phyloP scores from a whole-genome alignment of 2,888 invertebrate genomes.

The Thecophora atra region DNA sequence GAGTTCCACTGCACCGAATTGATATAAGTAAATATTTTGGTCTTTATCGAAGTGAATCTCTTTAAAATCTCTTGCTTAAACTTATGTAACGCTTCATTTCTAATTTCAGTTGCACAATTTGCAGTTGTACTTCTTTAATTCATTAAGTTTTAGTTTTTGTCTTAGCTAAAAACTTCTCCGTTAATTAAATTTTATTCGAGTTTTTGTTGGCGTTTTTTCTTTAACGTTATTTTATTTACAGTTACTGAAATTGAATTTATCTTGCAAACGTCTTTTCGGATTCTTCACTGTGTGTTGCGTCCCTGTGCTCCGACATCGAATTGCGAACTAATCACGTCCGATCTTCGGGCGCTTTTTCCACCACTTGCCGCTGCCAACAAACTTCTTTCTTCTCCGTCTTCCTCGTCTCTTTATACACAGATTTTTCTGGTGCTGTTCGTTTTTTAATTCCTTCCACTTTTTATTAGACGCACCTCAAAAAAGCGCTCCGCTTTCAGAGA shows the following conservation, averaged over 20 bases:
- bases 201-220: background rate
- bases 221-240: background rate
- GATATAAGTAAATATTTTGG: background rate
- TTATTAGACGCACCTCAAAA: background rate
- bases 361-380: slow-evolving; percentile 12
- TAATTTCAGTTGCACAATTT: background rate
- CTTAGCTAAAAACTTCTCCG: background rate
- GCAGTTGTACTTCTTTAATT: background rate
- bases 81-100: slow-evolving; percentile 6
- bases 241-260: background rate
- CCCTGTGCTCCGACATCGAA: slow-evolving; percentile 38
- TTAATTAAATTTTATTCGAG: background rate
- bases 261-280: background rate
- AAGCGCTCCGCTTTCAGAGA: background rate
- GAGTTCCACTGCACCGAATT: slow-evolving; percentile 20
- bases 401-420: background rate
- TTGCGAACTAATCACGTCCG: slow-evolving; percentile 35
- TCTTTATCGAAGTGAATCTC: background rate
- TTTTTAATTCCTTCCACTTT: slow-evolving; percentile 1
- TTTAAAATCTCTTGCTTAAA: background rate
- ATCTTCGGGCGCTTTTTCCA: background rate
- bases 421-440: background rate
- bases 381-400: background rate
- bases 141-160: background rate
- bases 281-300: background rate